These are phyloP conservation scores for Phrynosoma platyrhinos DNA, from an alignment of 2,113 vertebrate species.

Conservation along the genomic window DNA sequence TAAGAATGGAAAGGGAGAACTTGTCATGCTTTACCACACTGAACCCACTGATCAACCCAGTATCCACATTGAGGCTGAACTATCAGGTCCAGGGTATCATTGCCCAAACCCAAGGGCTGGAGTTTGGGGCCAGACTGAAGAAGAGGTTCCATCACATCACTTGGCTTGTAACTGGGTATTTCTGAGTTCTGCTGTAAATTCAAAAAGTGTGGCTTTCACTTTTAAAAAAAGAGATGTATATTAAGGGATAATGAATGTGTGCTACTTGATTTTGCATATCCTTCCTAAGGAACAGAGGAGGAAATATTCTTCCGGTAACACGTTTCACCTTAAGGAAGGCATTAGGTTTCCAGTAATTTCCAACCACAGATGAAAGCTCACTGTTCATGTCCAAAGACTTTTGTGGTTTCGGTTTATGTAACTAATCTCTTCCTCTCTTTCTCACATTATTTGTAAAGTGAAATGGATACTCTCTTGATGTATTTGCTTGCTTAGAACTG, in stretches of 20 bases:
- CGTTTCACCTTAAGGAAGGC: not conserved
- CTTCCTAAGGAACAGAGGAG: not conserved
- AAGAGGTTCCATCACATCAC: not conserved
- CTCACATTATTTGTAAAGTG: not conserved
- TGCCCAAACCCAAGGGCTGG: no score
- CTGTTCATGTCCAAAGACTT: not conserved
- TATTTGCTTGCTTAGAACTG: not conserved
- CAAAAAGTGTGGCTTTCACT: not conserved
- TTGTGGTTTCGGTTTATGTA: not conserved
- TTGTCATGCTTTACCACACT: no score
- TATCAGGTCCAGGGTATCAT: no score
- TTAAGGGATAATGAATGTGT: not conserved
- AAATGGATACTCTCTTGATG: not conserved
- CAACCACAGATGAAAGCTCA: not conserved
- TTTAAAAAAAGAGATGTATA: not conserved
- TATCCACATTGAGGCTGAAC: no score
- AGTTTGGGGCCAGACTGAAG: no score
- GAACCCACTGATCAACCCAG: no score
- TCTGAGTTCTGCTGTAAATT: not conserved
- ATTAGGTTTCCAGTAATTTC: not conserved
- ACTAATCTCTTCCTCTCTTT: not conserved
- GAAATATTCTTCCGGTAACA: not conserved
- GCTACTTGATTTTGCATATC: not conserved
- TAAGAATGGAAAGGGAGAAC: no score
- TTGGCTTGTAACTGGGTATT: not conserved